A percentile compares a stretch with the other conserved stretches of the same genome.
phyloP scores from a whole-genome alignment of 2,113 vertebrate genomes.

The Mobula hypostoma region DNA sequence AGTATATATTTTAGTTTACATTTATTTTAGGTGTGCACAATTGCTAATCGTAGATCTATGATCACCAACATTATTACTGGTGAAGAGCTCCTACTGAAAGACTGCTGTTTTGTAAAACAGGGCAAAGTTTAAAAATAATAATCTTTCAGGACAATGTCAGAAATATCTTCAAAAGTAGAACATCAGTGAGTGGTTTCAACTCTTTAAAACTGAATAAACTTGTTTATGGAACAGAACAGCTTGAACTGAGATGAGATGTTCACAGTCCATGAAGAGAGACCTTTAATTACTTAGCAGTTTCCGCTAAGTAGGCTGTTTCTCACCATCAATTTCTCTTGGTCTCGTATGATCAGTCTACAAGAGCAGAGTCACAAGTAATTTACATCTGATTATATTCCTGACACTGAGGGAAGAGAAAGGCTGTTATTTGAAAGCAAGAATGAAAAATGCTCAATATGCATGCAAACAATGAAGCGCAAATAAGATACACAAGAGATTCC shows the following conservation, averaged over 20 bases:
- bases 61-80: background rate
- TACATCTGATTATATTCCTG: background rate
- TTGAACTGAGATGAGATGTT: background rate
- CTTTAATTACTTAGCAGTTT: conserved; percentile 27
- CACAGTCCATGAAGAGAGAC: background rate
- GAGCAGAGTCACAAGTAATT: background rate
- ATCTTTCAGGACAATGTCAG: background rate
- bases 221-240: background rate
- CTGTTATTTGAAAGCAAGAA: background rate
- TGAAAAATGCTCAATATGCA: background rate
- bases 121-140: background rate
- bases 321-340: background rate
- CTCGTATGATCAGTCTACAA: background rate
- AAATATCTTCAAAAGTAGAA: background rate
- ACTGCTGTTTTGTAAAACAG: background rate
- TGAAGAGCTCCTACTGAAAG: background rate
- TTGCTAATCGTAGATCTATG: background rate
- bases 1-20: background rate
- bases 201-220: conserved; percentile 1
- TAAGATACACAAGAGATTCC: too few relatives aligned
- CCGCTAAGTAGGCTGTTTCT: background rate
- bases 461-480: background rate
- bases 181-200: background rate
- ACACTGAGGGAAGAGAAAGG: background rate
- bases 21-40: background rate